Percentiles rank a stretch among this genome's conserved stretches.
Conservation (phyloP, 1,140 invertebrate genomes). For the Mya arenaria region DNA sequence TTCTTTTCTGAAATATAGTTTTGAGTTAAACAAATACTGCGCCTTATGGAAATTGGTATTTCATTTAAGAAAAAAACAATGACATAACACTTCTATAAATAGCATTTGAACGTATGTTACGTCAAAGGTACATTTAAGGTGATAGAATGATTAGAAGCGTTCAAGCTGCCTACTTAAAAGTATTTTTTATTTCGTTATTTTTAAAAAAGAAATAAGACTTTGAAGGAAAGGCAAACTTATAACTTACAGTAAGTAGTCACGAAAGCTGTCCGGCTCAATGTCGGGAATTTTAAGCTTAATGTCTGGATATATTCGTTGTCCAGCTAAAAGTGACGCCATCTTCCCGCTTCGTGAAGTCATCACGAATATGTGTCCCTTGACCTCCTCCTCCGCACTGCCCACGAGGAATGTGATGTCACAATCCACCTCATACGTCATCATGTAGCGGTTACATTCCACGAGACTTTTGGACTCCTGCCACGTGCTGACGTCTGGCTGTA, state of each 20-base stretch:
- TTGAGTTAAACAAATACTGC: no score
- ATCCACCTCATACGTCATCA: slow-evolving; percentile 43
- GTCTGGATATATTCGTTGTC: not conserved
- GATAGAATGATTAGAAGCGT: not conserved
- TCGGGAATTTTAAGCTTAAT: slow-evolving; percentile 24
- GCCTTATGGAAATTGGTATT: no score
- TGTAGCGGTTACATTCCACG: slow-evolving; percentile 43
- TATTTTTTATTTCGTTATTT: not conserved
- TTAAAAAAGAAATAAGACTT: not conserved
- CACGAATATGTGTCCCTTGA: slow-evolving; percentile 52
- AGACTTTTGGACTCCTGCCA: slow-evolving; percentile 11
- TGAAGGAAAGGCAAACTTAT: not conserved
- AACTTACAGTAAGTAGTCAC: slow-evolving; percentile 18
- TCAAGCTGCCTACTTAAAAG: not conserved
- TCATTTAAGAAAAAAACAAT: no score
- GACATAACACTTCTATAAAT: no score
- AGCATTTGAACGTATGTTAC: no score
- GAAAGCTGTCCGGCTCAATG: not conserved
- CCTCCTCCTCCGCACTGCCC: slow-evolving; percentile 1
- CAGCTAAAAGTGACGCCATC: slow-evolving; percentile 43
- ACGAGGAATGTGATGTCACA: slow-evolving; percentile 60
- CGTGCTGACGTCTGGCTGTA: no score
- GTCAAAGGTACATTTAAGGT: no score
- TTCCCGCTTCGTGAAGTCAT: slow-evolving; percentile 50
- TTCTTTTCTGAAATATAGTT: no score